These are phyloP conservation scores for Halocynthia roretzi DNA, from an alignment of 23 tunicate species.

Conservation along the genomic window DNA sequence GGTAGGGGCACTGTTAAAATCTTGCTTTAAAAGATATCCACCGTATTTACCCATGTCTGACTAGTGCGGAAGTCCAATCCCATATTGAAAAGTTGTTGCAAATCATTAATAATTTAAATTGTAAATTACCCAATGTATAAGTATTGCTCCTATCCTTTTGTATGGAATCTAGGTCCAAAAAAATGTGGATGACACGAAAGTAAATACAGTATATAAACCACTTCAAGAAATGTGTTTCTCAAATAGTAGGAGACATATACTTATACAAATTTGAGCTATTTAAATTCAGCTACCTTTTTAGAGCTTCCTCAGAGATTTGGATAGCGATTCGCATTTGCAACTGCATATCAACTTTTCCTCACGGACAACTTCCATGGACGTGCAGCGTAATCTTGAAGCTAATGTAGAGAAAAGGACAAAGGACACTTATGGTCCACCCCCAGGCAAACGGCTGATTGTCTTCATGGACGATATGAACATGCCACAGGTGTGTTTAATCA, in stretches of 20 bases:
- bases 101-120: too few species aligned
- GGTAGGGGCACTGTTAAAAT: conserved; percentile 21
- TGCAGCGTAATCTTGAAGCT: conserved; percentile 96
- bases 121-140: too few species aligned
- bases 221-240: background rate
- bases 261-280: background rate
- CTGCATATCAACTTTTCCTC: conserved; percentile 99
- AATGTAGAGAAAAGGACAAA: conserved; percentile 98
- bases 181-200: too few species aligned
- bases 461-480: conserved; percentile 99
- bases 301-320: conserved; percentile 78
- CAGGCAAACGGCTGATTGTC: conserved; percentile 92
- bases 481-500: conserved; percentile 88
- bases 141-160: too few species aligned
- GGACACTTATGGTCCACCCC: conserved; percentile 98
- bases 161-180: too few species aligned
- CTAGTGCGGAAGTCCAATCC: background rate
- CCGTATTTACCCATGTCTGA: background rate
- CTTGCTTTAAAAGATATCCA: background rate
- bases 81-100: background rate
- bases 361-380: conserved; percentile 98
- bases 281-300: conserved; percentile 4
- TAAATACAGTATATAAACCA: too few species aligned
- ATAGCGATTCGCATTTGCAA: conserved; percentile 74
- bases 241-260: background rate